Base-by-base conservation (phyloP, 2,888 invertebrate species). In the Cheilosia urbana region DNA sequence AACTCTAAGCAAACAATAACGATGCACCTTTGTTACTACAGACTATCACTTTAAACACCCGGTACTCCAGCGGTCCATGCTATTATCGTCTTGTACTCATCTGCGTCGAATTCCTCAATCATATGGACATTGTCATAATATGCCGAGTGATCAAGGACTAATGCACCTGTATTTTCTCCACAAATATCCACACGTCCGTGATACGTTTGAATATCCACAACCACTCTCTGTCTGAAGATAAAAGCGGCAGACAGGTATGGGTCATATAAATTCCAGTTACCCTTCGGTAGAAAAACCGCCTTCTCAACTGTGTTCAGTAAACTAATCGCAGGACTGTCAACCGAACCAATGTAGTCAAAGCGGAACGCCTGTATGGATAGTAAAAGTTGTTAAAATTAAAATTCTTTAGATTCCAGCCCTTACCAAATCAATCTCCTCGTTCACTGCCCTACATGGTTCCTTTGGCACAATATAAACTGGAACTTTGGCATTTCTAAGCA, bases 381-480 rank as follows among this genome's bases (percentile, higher is more conserved):
- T 0, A 21, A 13, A 15, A 24, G 1, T 15, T 6, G 13, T 24
- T 7, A n/a, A 15, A 42, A 15, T 11, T 49, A 0, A 21, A 5
- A 13, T 15, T 6, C 15, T 42, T 24, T 27, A 37, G 11, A 37
- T 34, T 49, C 65, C 15, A 40, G 1, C 5, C 7, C 4, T 77
- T 87, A 89, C 89, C 65, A 89, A 78, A 21, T 89, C 82, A 19
- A 90, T 75, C 1, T 87, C 85, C 47, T 88, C 81, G 15, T 89
- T 88, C 2, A 89, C 88, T 58, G 91, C 90, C 9, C 93, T 81
- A 87, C 94, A 94, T 0, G 94, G 92, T 90, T 96, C 96, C 95
- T 95, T 96, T 1, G 96, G 95, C 15, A 95, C 89, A 7, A 96
- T 89, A 49, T 92, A 93, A 0, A 95, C 92, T 2, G 94, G 94